Evolutionary conservation across 2,888 invertebrate genomes (phyloP).

Genomic region (Spilosoma lubricipeda): DNA sequence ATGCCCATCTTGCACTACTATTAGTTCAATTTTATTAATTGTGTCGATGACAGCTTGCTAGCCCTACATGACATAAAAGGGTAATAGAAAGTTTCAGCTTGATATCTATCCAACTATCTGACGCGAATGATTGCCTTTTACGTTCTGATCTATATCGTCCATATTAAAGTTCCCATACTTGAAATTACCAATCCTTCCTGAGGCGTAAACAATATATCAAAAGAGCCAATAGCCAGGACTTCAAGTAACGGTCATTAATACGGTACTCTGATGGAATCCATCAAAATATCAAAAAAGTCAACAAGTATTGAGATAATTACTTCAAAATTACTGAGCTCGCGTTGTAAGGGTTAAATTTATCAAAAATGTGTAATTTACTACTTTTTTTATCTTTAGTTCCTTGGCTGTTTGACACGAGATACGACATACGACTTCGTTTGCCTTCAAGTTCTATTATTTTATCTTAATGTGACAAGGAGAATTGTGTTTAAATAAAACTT

Average conservation of each 20-base stretch:
- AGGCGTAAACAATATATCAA: background rate
- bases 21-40: background rate
- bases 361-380: background rate
- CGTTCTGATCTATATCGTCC: background rate
- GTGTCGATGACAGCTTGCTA: slow-evolving; percentile 9
- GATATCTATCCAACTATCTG: background rate
- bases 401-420: slow-evolving; percentile 14
- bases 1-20: background rate
- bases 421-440: slow-evolving; percentile 9
- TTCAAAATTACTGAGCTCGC: slow-evolving; percentile 25
- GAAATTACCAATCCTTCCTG: background rate
- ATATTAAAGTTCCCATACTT: background rate
- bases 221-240: background rate
- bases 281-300: slow-evolving; percentile 30
- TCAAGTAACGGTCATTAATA: slow-evolving; percentile 32
- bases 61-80: slow-evolving; percentile 15
- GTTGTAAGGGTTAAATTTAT: background rate
- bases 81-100: slow-evolving; percentile 17
- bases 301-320: slow-evolving; percentile 38
- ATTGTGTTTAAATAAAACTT: background rate
- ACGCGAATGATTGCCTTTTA: background rate
- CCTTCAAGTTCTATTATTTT: background rate
- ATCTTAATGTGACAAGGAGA: slow-evolving; percentile 12
- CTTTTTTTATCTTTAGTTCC: background rate
- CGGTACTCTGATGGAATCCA: slow-evolving; percentile 42